Base-by-base conservation (phyloP, 2,113 vertebrate species). In the Nesogale talazaci region DNA sequence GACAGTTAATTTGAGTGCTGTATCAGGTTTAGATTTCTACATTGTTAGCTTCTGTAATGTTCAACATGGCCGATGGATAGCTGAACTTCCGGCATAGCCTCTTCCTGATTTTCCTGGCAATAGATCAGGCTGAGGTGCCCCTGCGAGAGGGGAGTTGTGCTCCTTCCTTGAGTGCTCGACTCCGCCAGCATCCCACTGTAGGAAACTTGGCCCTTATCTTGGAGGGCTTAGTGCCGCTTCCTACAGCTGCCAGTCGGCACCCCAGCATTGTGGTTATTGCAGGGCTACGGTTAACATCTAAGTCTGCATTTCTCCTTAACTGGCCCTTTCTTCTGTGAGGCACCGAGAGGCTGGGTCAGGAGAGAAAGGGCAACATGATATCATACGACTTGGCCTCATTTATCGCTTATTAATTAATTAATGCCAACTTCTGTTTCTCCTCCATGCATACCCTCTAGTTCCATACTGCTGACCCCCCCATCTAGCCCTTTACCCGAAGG, bases 351-450 rank as follows among this genome's bases (percentile, higher is more conserved):
- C 29, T 19, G 34, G 31, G 34, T 86, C 20, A 79, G 56, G 36
- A 69, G 88, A 93, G 57, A 79, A 56, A 36, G n/a, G 42, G 36
- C 15, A 57, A 77, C 59, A 16, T 59, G 63, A 29, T 75, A 81
- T 90, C 52, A 75, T 85, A 10, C 69, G 38, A 56, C 31, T 7
- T 89, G 88, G 74, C 27, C 56, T 38, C 69, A 40, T 82, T 79
- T 42, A n/a, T 84, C 81, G 83, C 31, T 52, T 85, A 46, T 59
- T 91, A 82, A 59, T 59, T 91, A 82, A 59, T 78, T 86, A 59
- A 17, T 61, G 46, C 67, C 61, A 61, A 38, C 36, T 90, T 94
- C 80, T 80, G 46, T 72, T 86, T 92, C 36, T 69, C 12, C 20
- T 46, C 1, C 87, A 2, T 78, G 22, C 61, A n/a, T n/a, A 56